A percentile compares a stretch with the other conserved stretches of the same genome.
These are phyloP conservation scores for Lerista edwardsae DNA, from an alignment of 2,797 vertebrate genomes.

Conservation along the genomic window DNA sequence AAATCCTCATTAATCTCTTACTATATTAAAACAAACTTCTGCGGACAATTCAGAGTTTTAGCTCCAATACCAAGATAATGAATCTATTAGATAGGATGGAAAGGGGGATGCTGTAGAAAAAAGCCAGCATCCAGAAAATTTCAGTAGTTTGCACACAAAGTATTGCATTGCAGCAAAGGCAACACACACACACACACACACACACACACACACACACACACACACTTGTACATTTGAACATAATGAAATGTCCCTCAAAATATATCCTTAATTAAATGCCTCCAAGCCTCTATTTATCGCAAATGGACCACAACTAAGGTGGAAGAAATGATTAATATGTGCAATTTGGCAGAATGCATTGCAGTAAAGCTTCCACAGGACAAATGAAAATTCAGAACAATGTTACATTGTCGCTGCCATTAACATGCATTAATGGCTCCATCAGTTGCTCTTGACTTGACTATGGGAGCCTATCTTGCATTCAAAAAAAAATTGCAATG, in stretches of 20 bases:
- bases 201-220: neutral
- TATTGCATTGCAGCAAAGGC: conserved; percentile 1
- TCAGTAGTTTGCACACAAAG: conserved; percentile 42
- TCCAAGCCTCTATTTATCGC: conserved; percentile 54
- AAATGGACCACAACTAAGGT: conserved; percentile 62
- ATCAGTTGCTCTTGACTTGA: conserved; percentile 10
- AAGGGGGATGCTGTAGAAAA: conserved; percentile 31
- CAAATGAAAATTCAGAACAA: conserved; percentile 40
- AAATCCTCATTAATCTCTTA: conserved; percentile 55
- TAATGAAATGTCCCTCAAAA: conserved; percentile 56
- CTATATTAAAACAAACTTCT: conserved; percentile 35
- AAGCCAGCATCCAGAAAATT: conserved; percentile 50
- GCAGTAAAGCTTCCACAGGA: conserved; percentile 25
- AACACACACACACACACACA: neutral
- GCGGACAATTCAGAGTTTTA: conserved; percentile 34
- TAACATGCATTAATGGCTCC: conserved; percentile 23
- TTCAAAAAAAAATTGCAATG: conserved; percentile 12
- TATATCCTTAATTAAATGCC: conserved; percentile 57
- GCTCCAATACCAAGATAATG: conserved; percentile 11
- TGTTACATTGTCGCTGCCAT: conserved; percentile 10
- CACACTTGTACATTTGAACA: conserved; percentile 41
- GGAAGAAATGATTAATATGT: conserved; percentile 54
- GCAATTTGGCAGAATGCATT: conserved; percentile 44
- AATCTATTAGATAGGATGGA: conserved; percentile 48
- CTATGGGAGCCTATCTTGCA: conserved; percentile 5